Base-by-base conservation (phyloP, 2,113 vertebrate genomes). In the Salminus brasiliensis region DNA sequence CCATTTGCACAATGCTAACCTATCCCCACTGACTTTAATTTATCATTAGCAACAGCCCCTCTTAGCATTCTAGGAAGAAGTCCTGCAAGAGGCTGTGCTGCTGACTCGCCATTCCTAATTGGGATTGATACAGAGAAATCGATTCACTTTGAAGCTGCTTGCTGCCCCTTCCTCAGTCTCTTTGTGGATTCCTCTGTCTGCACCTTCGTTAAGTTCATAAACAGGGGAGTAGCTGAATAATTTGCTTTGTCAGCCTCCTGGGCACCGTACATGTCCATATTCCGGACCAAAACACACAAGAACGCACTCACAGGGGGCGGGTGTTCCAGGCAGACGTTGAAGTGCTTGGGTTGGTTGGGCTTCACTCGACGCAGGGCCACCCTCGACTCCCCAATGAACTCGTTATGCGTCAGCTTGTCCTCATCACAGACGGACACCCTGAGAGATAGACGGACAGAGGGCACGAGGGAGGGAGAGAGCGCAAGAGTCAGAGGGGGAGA, bases 341-440 rank as follows among this genome's bases (percentile, higher is more conserved):
- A 97, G 85, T 95, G 95, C 87, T 95, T 95, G 87, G 92, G 94
- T 91, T 95, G 94, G 83, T 94, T 93, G n/a, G 94, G 94, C 88
- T 95, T 95, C 85, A 97, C 92, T 32, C 95, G 93, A 36, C 96
- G 94, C 49, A 97, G 93, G 23, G 96, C 95, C 66, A 97, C 93
- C 2, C 95, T 91, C 5, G 92, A 95, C 91, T 97, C 96, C 53
- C 96, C 96, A 1, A 97, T 96, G 91, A 96, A 96, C 89, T 96
- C 96, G 11, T 97, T 97, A 91, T 97, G 96, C 65, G 94, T 96
- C 89, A 97, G 90, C 88, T 95, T 96, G 93, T 97, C 96, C 88
- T 97, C 96, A 3, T 97, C 96, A 45, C 95, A 97, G 78, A 97
- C 96, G 0, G 95, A 94, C 85, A 97, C 94, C 91, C 95, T 96